Conservation (phyloP, 37 sponge, comb jelly and placozoan species). For the Ephydatia muelleri region DNA sequence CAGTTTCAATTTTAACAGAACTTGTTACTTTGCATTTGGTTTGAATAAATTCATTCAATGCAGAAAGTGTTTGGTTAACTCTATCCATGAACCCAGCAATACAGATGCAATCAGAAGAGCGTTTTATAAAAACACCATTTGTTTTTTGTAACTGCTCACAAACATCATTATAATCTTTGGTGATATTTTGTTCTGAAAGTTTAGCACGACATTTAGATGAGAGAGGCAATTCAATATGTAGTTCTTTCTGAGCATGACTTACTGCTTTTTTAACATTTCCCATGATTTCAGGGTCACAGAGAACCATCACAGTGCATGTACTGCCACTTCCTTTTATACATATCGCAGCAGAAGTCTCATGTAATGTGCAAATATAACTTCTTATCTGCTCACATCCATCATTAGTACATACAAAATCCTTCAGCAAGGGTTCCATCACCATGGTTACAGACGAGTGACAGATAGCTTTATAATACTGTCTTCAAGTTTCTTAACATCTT, state of each 20-base stretch:
- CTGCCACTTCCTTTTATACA: background rate
- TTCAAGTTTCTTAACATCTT: background rate
- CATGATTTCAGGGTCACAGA: background rate
- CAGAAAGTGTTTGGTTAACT: background rate
- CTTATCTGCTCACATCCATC: background rate
- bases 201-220: background rate
- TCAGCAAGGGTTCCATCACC: background rate
- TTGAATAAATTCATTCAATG: conserved; percentile 20
- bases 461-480: background rate
- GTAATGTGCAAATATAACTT: background rate
- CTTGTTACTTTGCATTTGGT: conserved; percentile 19
- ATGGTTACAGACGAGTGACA: background rate
- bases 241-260: background rate
- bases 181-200: background rate
- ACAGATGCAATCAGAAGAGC: background rate
- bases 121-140: background rate
- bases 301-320: background rate
- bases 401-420: background rate
- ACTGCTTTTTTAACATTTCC: background rate
- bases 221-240: background rate
- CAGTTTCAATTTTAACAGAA: conserved; percentile 14
- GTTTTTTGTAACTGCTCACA: background rate
- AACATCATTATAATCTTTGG: background rate
- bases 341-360: background rate
- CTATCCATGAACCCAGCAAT: conserved; percentile 22